These are phyloP conservation scores for Melanaphis sacchari DNA, from an alignment of 1,140 invertebrate species.

Conservation along the genomic window DNA sequence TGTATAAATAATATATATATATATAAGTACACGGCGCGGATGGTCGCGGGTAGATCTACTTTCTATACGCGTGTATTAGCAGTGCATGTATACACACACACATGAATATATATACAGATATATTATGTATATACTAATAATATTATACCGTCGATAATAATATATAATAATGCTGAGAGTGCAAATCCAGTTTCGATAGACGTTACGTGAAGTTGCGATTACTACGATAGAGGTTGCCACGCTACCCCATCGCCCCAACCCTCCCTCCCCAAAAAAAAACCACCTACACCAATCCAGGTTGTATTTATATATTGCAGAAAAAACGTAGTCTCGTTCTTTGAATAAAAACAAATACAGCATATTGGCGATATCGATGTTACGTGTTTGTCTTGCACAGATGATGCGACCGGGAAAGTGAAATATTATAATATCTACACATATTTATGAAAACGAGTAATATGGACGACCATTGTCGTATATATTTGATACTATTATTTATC, in stretches of 20 bases:
- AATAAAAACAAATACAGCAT: neutral
- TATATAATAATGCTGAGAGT: neutral
- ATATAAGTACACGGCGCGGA: neutral
- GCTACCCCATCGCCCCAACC: neutral
- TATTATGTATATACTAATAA: neutral
- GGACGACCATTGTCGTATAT: neutral
- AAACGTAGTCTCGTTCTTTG: neutral
- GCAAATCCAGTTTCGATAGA: constrained; percentile 36
- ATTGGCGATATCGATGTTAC: neutral
- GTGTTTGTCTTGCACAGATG: neutral
- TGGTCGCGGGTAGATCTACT: constrained; percentile 20
- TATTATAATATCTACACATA: neutral
- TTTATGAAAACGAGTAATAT: neutral
- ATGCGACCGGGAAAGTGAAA: neutral
- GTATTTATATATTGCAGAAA: neutral
- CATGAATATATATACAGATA: neutral
- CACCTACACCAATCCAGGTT: neutral
- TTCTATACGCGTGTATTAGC: neutral
- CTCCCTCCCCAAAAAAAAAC: neutral
- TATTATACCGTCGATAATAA: neutral
- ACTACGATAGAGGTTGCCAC: neutral
- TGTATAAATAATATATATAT: constrained; percentile 3
- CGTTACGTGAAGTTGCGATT: neutral
- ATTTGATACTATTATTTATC: neutral
- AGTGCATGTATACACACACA: neutral